These are phyloP conservation scores for Geopemphigus sp. DNA, from an alignment of 1,140 invertebrate species.

Conservation along the genomic window DNA sequence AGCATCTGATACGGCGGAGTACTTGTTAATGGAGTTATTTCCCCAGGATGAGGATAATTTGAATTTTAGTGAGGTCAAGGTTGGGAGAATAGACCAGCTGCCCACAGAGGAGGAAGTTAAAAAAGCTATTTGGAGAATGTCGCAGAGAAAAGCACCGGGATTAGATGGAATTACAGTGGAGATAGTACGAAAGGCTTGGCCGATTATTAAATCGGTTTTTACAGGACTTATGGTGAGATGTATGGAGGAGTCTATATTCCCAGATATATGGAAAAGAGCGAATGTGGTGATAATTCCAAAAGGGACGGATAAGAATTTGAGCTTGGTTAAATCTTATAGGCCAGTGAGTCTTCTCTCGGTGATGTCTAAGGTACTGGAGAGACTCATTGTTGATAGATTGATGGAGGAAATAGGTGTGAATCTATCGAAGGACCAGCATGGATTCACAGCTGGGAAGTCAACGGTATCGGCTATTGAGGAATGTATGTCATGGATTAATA, in stretches of 20 bases:
- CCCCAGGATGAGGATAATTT: no score
- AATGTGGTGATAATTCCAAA: neutral
- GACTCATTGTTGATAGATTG: neutral
- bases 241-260: neutral
- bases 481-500: neutral
- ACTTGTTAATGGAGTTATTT: no score
- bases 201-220: neutral
- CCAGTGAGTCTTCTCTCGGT: neutral
- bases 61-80: no score
- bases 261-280: neutral
- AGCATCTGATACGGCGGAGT: no score
- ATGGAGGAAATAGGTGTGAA: neutral
- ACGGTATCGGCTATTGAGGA: neutral
- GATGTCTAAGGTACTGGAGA: slow-evolving; percentile 4
- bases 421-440: neutral
- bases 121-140: neutral
- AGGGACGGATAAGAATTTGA: neutral
- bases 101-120: neutral
- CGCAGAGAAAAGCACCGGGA: slow-evolving; percentile 6
- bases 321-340: neutral
- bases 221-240: neutral
- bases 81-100: neutral
- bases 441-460: neutral
- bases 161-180: neutral
- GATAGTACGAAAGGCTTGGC: neutral